Conservation (phyloP, 2,113 vertebrate genomes). For the Vidua chalybeata region DNA sequence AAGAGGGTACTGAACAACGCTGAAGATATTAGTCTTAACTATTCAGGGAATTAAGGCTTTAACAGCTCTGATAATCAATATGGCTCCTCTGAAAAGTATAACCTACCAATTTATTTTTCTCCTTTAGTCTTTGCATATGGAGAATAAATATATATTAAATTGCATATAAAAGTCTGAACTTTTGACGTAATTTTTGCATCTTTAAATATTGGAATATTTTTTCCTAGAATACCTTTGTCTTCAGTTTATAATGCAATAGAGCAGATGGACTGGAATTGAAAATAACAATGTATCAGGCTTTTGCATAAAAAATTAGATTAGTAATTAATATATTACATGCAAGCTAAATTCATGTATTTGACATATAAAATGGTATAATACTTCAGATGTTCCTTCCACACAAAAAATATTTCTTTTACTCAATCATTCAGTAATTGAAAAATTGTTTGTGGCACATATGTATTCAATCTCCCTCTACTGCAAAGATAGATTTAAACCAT, state of each 20-base stretch:
- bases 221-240: neutral
- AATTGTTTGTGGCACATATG: neutral
- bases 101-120: neutral
- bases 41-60: neutral
- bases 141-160: neutral
- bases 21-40: neutral
- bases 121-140: neutral
- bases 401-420: neutral
- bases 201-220: neutral
- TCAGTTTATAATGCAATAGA: neutral
- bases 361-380: neutral
- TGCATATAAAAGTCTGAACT: neutral
- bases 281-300: neutral
- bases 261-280: neutral
- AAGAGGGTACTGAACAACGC: neutral
- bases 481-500: neutral
- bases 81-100: neutral
- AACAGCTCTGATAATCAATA: neutral
- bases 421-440: neutral
- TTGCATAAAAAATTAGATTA: neutral
- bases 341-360: neutral
- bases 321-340: neutral
- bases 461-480: neutral
- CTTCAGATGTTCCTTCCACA: neutral
- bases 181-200: neutral